Evolutionary conservation across 2,113 vertebrate genomes (phyloP), one percentile per base, ranked within the genome.

Genomic region (Speoplatyrhinus poulsoni): DNA sequence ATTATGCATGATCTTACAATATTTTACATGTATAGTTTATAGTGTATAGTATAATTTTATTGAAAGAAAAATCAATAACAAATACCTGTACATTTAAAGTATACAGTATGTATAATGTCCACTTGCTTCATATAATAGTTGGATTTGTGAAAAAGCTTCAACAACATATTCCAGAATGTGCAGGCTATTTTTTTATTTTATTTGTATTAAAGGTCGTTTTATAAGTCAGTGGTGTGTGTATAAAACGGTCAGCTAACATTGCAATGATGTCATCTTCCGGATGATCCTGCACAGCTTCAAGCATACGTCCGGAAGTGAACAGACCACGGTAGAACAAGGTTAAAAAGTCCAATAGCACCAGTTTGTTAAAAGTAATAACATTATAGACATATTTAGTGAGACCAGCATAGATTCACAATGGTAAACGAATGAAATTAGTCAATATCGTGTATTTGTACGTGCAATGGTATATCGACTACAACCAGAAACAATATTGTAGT

Each of bases 231-330:
- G 36, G 36, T 41, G 36, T 7, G 36, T 41, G 10, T 50, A 13
- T 12, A 13, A 13, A 11, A 13, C 49, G 9, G 49, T 26, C 1
- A 26, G 12, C 49, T 13, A 13, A 50, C 49, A 50, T 13, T 15
- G 17, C 62, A 54, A 55, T 77, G 83, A 85, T 13, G 85, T 88
- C 84, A 87, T 76, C 54, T 60, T 68, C 77, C 82, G 88, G 86
- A 87, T 82, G 75, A 55, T 47, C 64, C 50, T 0, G 52, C 78
- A 26, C 26, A 60, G 74, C 60, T 71, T 56, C 60, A 15, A 48
- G 50, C 60, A 48, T 47, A 77, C 84, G 86, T 80, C 87, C 87
- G 87, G 88, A 88, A 88, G 79, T 77, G 52, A 64, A 19, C 26
- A 9, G 54, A 63, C 63, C 59, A 41, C 70, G 70, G 71, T 70